Percentiles rank a stretch among this genome's conserved stretches.
Conservation (phyloP, 2,797 vertebrate genomes). For the Anabacerthia variegaticeps region DNA sequence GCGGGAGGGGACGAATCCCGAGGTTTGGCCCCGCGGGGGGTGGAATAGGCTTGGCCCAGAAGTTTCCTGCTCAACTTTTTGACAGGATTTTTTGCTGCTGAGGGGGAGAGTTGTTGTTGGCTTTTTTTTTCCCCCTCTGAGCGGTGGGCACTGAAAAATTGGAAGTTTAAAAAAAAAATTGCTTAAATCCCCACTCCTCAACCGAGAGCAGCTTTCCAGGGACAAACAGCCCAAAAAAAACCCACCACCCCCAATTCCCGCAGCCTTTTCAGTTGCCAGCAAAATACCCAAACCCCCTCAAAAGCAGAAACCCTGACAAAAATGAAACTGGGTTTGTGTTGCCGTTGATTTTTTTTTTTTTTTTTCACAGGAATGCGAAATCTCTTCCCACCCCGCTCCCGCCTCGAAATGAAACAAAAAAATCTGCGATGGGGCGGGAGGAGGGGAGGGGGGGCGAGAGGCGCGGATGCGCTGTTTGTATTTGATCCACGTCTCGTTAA, state of each 20-base stretch:
- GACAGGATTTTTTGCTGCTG: background rate
- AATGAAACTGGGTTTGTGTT: slow-evolving; percentile 53
- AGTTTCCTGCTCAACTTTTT: slow-evolving; percentile 41
- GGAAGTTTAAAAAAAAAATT: background rate
- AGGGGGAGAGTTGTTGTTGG: background rate
- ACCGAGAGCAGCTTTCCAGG: slow-evolving; percentile 16
- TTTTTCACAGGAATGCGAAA: slow-evolving; percentile 33
- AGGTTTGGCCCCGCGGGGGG: background rate
- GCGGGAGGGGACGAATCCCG: background rate
- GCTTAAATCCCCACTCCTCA: background rate
- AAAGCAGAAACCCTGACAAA: slow-evolving; percentile 47
- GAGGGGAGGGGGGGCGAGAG: too few species aligned
- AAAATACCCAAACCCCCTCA: slow-evolving; percentile 30
- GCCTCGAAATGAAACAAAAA: slow-evolving; percentile 38
- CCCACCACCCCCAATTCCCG: slow-evolving; percentile 39
- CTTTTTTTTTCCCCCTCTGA: background rate
- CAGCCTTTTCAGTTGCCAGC: slow-evolving; percentile 35
- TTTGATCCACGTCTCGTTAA: slow-evolving; percentile 39
- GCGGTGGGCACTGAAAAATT: background rate
- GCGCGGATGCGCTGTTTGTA: background rate
- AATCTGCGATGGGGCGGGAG: background rate
- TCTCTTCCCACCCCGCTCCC: slow-evolving; percentile 21
- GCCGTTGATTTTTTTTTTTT: slow-evolving; percentile 16
- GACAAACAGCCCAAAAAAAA: slow-evolving; percentile 37
- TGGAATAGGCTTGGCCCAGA: background rate